These are phyloP conservation scores for Onychomys torridus DNA, from an alignment of 2,797 vertebrate genomes.

Conservation along the genomic window DNA sequence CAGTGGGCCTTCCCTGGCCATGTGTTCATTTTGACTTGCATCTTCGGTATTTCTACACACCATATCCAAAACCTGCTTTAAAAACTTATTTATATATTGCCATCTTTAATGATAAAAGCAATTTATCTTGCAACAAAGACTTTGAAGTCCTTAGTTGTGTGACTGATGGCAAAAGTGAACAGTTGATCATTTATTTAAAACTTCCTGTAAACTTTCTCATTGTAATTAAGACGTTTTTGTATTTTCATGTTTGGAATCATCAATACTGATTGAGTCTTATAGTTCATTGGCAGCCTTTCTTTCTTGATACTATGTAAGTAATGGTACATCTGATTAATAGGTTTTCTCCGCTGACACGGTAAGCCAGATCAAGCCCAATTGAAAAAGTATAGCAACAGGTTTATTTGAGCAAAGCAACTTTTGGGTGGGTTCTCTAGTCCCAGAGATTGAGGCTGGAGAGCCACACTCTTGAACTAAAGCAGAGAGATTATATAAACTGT, in stretches of 20 bases:
- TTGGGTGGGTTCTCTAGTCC: neutral
- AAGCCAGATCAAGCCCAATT: neutral
- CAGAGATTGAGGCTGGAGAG: neutral
- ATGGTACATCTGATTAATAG: neutral
- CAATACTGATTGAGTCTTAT: neutral
- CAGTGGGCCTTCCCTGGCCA: neutral
- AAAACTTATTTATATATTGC: neutral
- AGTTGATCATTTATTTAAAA: neutral
- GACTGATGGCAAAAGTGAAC: neutral
- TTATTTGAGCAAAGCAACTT: neutral
- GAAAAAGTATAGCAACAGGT: neutral
- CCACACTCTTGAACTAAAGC: neutral
- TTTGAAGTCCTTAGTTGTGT: neutral
- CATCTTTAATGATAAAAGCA: neutral
- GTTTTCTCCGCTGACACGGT: neutral
- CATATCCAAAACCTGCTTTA: neutral
- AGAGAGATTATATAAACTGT: neutral
- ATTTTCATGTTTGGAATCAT: slow-evolving; percentile 47
- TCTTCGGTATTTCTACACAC: neutral
- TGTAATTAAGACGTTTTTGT: neutral
- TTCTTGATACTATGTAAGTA: slow-evolving; percentile 36
- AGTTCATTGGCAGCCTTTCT: neutral
- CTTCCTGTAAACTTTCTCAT: neutral
- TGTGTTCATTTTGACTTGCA: neutral
- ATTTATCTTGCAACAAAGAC: neutral